Percentiles rank a stretch among this genome's conserved stretches.
Conservation (phyloP, 2,888 invertebrate genomes). For the Lissonota sp. region DNA sequence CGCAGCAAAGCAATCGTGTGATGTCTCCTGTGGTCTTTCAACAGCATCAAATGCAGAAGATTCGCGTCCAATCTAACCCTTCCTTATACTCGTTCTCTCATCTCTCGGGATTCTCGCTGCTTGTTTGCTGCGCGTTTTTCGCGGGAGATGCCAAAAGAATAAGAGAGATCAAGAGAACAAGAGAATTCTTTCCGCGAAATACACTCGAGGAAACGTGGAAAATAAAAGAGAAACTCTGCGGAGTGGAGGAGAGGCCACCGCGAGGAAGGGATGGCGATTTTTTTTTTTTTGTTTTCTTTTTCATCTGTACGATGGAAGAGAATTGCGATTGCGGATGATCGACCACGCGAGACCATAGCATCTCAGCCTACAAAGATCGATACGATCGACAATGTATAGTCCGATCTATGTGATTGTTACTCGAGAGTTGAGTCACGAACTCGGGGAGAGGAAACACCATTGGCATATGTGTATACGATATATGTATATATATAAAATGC, state of each 20-base stretch:
- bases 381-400: slow-evolving; percentile 1
- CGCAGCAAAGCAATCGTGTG: slow-evolving; percentile 23
- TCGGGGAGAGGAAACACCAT: slow-evolving; percentile 17
- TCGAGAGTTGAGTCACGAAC: slow-evolving; percentile 56
- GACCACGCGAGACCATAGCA: slow-evolving; percentile 20
- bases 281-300: slow-evolving; percentile 11
- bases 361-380: slow-evolving; percentile 30
- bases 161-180: neutral
- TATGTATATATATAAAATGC: neutral
- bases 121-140: slow-evolving; percentile 16
- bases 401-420: slow-evolving; percentile 38
- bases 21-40: slow-evolving; percentile 35
- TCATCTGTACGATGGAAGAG: neutral
- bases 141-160: slow-evolving; percentile 33
- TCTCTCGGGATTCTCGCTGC: slow-evolving; percentile 38
- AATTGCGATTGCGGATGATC: slow-evolving; percentile 41
- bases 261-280: neutral
- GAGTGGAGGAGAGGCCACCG: neutral
- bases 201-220: neutral
- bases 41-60: slow-evolving; percentile 10
- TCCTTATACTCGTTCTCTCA: neutral
- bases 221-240: slow-evolving; percentile 10
- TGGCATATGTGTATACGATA: neutral
- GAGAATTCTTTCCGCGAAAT: too few species aligned
- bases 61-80: neutral